These are phyloP conservation scores for Sisor rabdophorus DNA, from an alignment of 2,113 vertebrate genomes.

Conservation along the genomic window DNA sequence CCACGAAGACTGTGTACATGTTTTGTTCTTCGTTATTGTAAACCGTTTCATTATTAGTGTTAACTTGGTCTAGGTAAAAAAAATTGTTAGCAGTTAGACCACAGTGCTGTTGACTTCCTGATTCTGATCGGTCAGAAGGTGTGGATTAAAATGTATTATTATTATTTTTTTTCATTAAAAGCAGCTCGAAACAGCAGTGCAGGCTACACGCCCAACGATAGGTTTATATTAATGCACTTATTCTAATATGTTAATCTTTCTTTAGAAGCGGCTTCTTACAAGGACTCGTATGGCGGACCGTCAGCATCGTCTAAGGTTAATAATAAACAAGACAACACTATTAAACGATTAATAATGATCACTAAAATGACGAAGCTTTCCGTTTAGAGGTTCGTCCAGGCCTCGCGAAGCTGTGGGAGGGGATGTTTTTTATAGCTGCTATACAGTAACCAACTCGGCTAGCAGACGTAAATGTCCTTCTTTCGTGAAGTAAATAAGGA, in stretches of 20 bases:
- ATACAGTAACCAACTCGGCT: neutral
- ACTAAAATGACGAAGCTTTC: neutral
- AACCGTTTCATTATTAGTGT: constrained; percentile 14
- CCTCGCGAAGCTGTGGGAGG: neutral
- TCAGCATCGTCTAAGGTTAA: neutral
- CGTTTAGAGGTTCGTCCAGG: neutral
- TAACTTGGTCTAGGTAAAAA: constrained; percentile 23
- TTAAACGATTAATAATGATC: neutral
- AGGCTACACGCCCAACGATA: neutral
- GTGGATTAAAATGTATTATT: neutral
- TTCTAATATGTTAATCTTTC: constrained; percentile 5
- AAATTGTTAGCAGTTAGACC: constrained; percentile 28
- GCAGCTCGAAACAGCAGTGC: constrained; percentile 4
- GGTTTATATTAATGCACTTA: constrained; percentile 12
- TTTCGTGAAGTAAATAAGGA: neutral
- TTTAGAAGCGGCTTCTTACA: neutral
- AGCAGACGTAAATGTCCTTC: neutral
- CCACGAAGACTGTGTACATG: constrained; percentile 27
- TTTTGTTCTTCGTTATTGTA: constrained; percentile 12
- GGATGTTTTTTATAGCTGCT: constrained; percentile 15
- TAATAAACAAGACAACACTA: neutral
- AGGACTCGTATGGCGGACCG: neutral
- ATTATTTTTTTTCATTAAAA: constrained; percentile 1
- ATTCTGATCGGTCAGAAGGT: constrained; percentile 19
- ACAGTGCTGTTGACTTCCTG: constrained; percentile 21